Percentiles rank a stretch among this genome's conserved stretches.
phyloP scores from a whole-genome alignment of 2,113 vertebrate genomes.

The Tauraco erythrolophus region DNA sequence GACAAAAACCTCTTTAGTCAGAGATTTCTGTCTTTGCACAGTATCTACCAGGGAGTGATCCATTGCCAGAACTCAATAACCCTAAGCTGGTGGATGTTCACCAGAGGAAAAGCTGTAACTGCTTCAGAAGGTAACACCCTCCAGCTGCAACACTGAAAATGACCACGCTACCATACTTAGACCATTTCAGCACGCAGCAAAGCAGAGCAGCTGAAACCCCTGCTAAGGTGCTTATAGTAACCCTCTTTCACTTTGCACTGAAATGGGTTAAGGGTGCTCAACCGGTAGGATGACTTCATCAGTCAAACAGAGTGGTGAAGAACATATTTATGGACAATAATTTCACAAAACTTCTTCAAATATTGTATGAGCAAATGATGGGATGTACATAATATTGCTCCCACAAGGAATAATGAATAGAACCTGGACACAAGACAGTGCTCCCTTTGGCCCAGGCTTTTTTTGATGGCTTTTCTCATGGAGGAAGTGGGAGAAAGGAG shows the following conservation, averaged over 20 bases:
- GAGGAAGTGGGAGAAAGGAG: neutral
- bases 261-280: neutral
- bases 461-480: neutral
- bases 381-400: neutral
- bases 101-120: neutral
- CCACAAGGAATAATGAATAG: neutral
- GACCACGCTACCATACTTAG: neutral
- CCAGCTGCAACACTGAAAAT: neutral
- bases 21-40: slow-evolving; percentile 6
- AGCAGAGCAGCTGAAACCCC: neutral
- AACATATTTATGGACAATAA: neutral
- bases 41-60: neutral
- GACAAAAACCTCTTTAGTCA: neutral
- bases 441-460: neutral
- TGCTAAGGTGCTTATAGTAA: neutral
- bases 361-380: neutral
- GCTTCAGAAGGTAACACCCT: neutral
- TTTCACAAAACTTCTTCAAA: neutral
- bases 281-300: neutral
- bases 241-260: neutral
- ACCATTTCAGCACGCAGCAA: neutral
- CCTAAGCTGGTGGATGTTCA: neutral
- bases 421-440: neutral
- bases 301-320: neutral
- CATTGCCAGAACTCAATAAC: neutral